Conservation (phyloP, 2,113 vertebrate species). For the Arothron firmamentum region DNA sequence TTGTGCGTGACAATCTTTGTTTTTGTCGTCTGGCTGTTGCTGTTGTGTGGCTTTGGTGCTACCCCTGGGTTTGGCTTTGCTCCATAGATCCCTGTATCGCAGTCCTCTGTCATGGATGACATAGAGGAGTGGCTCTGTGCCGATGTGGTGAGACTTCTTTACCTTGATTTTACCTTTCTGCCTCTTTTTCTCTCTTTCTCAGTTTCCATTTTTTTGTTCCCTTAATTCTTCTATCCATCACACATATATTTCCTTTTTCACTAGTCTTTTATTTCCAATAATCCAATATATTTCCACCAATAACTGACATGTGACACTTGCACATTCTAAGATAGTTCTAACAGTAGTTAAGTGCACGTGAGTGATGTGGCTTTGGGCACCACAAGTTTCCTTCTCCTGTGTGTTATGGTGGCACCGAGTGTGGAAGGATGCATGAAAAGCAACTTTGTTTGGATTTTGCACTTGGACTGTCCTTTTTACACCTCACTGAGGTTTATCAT, state of each 20-base stretch:
- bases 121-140: constrained; percentile 98
- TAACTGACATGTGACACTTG: background rate
- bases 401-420: background rate
- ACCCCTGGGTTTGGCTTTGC: constrained; percentile 80
- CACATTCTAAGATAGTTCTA: constrained; percentile 21
- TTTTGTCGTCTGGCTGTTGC: constrained; percentile 3
- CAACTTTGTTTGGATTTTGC: constrained; percentile 1
- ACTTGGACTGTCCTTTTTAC: background rate
- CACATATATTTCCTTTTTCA: constrained; percentile 20
- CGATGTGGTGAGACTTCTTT: constrained; percentile 92
- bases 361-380: constrained; percentile 22
- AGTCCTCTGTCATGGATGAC: constrained; percentile 99
- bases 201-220: constrained; percentile 21
- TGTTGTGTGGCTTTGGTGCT: constrained; percentile 81
- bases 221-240: constrained; percentile 19
- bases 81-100: constrained; percentile 95
- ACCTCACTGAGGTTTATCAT: background rate
- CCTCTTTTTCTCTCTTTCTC: constrained; percentile 15
- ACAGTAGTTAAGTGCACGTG: constrained; percentile 4
- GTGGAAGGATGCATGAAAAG: constrained; percentile 28
- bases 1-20: constrained; percentile 6
- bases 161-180: constrained; percentile 63
- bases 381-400: constrained; percentile 5
- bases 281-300: constrained; percentile 14
- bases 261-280: background rate